Percentiles rank a stretch among this genome's conserved stretches.
Evolutionary conservation across 2,113 vertebrate species (phyloP).

Genomic region (Camarhynchus parvulus): DNA sequence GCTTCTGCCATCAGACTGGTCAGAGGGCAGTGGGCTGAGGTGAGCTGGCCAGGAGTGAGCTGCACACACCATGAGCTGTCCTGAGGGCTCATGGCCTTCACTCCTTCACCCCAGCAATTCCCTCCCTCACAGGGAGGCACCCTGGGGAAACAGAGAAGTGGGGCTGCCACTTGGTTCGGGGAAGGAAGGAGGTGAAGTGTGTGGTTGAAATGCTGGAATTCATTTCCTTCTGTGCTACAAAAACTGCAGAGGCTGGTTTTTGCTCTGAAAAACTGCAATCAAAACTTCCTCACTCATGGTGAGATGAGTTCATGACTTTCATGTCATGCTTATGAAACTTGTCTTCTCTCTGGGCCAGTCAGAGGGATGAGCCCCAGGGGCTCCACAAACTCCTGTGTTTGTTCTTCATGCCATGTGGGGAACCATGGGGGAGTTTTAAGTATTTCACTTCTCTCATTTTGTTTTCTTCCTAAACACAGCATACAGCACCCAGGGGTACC

Average conservation of each 20-base stretch:
- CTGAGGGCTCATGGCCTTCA: not conserved
- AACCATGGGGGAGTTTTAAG: not conserved
- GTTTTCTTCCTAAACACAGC: not conserved
- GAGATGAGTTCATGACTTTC: not conserved
- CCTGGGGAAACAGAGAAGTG: not conserved
- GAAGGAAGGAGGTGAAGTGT: not conserved
- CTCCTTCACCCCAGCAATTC: not conserved
- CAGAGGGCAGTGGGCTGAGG: not conserved
- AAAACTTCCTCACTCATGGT: not conserved
- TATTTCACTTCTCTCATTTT: not conserved
- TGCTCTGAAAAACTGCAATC: not conserved
- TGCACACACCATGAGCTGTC: not conserved
- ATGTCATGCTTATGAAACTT: not conserved
- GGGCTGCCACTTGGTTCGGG: not conserved
- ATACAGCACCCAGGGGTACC: not conserved
- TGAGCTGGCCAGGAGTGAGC: not conserved
- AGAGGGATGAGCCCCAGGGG: not conserved
- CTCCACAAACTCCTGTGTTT: not conserved
- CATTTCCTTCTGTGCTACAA: not conserved
- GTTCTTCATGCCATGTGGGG: not conserved
- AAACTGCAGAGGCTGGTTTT: not conserved
- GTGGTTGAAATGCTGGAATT: not conserved
- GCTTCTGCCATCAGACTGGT: accelerated
- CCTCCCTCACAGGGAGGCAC: not conserved
- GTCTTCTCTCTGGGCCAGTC: not conserved